Percentiles rank a stretch among this genome's conserved stretches.
phyloP scores from a whole-genome alignment of 1,140 invertebrate genomes.

The Heterodera schachtii region DNA sequence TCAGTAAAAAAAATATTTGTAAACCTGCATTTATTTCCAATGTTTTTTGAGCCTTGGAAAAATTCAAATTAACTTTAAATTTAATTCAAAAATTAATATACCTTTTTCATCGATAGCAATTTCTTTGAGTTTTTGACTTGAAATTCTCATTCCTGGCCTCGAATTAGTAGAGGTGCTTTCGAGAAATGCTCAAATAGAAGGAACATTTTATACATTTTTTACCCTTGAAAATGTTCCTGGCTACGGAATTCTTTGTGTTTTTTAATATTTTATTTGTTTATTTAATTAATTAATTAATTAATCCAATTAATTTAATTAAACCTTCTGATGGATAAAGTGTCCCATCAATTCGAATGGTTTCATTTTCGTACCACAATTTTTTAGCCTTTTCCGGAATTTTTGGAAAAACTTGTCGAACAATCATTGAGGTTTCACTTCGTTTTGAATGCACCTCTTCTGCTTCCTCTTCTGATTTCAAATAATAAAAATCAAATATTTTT shows the following conservation, averaged over 20 bases:
- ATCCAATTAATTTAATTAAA: background rate
- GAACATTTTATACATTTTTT: too few species aligned
- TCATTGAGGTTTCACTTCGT: background rate
- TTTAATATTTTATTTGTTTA: background rate
- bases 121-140: background rate
- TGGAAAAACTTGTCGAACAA: background rate
- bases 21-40: background rate
- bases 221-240: too few species aligned
- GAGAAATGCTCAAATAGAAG: background rate
- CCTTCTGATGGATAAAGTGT: background rate
- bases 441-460: background rate
- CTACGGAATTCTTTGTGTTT: too few species aligned
- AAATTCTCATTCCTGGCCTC: background rate
- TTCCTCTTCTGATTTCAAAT: background rate
- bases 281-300: background rate
- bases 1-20: too few species aligned
- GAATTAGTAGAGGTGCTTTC: background rate
- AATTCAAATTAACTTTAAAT: background rate
- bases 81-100: background rate
- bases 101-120: background rate
- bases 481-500: background rate
- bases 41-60: background rate
- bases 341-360: background rate
- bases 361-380: background rate
- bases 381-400: background rate